Conservation (phyloP, 1,140 invertebrate species). For the Coenobita brevimanus region DNA sequence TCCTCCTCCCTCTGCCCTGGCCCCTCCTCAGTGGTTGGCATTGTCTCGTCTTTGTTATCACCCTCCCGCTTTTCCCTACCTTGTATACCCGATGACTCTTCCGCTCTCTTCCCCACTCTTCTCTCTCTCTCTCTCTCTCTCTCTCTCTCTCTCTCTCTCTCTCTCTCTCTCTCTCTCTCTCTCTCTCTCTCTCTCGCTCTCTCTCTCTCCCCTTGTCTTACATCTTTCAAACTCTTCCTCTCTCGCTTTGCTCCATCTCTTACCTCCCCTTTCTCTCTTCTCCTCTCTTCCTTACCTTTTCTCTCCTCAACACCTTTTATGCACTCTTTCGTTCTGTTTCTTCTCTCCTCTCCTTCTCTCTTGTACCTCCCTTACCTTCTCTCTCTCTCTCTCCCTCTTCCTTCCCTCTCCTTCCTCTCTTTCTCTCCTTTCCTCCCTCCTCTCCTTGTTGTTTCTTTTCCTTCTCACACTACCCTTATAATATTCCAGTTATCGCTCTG, state of each 20-base stretch:
- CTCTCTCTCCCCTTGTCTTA: no score
- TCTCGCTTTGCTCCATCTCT: no score
- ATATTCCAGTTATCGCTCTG: no score
- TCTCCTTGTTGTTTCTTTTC: background rate
- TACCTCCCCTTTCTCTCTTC: no score
- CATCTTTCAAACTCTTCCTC: background rate
- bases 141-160: conserved; percentile 1
- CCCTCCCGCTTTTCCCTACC: background rate
- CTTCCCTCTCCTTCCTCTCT: background rate
- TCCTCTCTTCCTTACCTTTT: no score
- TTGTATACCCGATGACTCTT: background rate
- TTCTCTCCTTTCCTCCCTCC: no score
- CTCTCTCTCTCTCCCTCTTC: no score
- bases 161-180: background rate
- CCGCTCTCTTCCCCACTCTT: background rate
- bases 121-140: background rate
- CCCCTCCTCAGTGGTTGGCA: background rate
- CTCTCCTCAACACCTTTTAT: no score
- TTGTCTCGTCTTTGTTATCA: background rate
- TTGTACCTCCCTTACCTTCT: background rate
- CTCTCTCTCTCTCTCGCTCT: conserved; percentile 27
- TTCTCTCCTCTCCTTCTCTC: no score
- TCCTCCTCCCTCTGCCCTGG: background rate
- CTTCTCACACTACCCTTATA: background rate
- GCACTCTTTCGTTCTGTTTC: no score